These are phyloP conservation scores for Nothura maculosa DNA, from an alignment of 2,797 vertebrate species.

Conservation along the genomic window DNA sequence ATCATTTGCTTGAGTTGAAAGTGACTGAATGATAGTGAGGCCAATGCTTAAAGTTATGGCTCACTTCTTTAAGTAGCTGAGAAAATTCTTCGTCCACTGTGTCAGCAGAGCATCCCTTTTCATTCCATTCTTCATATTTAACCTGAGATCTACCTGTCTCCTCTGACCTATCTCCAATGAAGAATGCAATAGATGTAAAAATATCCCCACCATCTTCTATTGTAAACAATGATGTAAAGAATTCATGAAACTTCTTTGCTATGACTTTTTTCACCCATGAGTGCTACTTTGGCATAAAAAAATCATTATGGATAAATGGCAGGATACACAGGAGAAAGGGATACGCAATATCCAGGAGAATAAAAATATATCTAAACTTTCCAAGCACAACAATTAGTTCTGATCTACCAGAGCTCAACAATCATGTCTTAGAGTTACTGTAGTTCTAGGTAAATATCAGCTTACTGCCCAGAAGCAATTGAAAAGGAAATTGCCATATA, in stretches of 20 bases:
- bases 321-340: no score
- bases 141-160: neutral
- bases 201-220: neutral
- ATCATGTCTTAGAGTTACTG: neutral
- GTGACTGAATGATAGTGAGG: no score
- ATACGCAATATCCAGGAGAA: no score
- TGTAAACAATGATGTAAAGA: neutral
- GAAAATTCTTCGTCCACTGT: neutral
- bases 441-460: neutral
- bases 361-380: neutral
- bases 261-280: neutral
- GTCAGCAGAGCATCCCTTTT: neutral
- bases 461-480: neutral
- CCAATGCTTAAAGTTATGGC: no score
- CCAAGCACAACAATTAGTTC: neutral
- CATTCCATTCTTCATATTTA: neutral
- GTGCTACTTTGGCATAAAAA: neutral
- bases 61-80: neutral
- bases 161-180: neutral
- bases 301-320: neutral
- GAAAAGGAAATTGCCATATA: neutral
- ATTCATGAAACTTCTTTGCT: neutral
- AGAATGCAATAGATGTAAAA: neutral
- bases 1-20: no score
- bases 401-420: neutral